Base-by-base conservation (phyloP, 2,888 invertebrate genomes). In the Leptinotarsa rubiginosa region DNA sequence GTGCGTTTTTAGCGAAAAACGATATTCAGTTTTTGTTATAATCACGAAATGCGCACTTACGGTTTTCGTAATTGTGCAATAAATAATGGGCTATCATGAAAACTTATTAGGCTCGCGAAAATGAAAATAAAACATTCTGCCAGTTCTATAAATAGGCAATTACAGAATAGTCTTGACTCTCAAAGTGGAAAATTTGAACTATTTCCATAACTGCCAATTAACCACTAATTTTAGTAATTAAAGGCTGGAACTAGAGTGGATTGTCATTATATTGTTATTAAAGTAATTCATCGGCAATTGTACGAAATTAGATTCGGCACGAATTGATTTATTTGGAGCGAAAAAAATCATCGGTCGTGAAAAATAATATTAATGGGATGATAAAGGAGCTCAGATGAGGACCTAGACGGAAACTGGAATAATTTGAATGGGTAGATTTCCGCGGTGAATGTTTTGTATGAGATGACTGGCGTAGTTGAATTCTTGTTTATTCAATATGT, bases 261-360 rank as follows among this genome's bases (percentile, higher is more conserved):
- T 16, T 56, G 56, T 22, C 56, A 22, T 56, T 56, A 56, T 56
- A 22, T 56, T 56, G 56, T 56, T 56, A 56, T 56, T 56, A 56
- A 56, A 56, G 20, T 56, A 56, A 56, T 13, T 56, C 56, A 56
- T 56, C 56, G 22, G 22, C 56, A 22, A 22, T 56, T 20, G 56
- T 56, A 22, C 56, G 20, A 22, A 20, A 56, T 56, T 22, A 25
- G 22, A 13, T 20, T 22, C 20, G 18, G 18, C 3, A 52, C 18
- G 18, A 52, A 56, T 12, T 16, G 4, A 22, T 56, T 22, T 13
- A 56, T 56, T 10, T 13, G 15, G 20, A 16, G 22, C 56, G 52
- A 41, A 56, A 25, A 22, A 56, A 22, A 56, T 22, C 22, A 25
- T 41, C 7, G 5, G 15, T 13, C 4, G 4, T 20, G 20, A 13